Evolutionary conservation across 2,113 vertebrate species (phyloP).

Genomic region (Pomatostomus ruficeps): DNA sequence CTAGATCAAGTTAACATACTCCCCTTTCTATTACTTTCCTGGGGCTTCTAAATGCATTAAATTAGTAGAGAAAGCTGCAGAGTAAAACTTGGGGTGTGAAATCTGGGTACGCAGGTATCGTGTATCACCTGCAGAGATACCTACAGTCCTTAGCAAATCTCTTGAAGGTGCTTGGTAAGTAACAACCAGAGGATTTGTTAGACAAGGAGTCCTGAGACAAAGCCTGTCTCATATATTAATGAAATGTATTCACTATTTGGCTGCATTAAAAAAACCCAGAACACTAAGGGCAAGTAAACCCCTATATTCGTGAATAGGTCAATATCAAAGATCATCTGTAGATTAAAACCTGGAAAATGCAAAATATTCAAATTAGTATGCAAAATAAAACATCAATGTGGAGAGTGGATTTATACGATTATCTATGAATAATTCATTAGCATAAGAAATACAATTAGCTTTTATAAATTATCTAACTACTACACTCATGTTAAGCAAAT

Average conservation of each 20-base stretch:
- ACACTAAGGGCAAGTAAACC: constrained; percentile 24
- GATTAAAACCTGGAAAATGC: constrained; percentile 69
- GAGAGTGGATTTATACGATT: constrained; percentile 67
- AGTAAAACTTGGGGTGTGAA: neutral
- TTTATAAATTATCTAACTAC: constrained; percentile 46
- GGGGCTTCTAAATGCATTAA: neutral
- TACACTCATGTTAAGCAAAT: constrained; percentile 41
- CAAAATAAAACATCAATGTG: constrained; percentile 62
- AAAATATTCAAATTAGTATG: constrained; percentile 65
- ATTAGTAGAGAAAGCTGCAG: neutral
- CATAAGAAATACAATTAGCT: constrained; percentile 66
- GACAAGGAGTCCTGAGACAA: constrained; percentile 1
- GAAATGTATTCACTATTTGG: constrained; percentile 9
- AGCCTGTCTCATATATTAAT: neutral
- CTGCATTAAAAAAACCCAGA: neutral
- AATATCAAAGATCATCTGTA: constrained; percentile 57
- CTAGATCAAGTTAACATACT: neutral
- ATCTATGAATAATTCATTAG: constrained; percentile 72
- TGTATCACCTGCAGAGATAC: neutral
- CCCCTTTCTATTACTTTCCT: neutral
- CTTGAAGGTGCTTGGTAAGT: neutral
- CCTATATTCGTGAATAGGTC: constrained; percentile 15
- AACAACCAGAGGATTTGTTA: neutral
- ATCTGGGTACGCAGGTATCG: neutral
- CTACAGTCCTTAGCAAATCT: neutral